Evolutionary conservation across 2,797 vertebrate species (phyloP).

Genomic region (Mormyrus proboscirostris): DNA sequence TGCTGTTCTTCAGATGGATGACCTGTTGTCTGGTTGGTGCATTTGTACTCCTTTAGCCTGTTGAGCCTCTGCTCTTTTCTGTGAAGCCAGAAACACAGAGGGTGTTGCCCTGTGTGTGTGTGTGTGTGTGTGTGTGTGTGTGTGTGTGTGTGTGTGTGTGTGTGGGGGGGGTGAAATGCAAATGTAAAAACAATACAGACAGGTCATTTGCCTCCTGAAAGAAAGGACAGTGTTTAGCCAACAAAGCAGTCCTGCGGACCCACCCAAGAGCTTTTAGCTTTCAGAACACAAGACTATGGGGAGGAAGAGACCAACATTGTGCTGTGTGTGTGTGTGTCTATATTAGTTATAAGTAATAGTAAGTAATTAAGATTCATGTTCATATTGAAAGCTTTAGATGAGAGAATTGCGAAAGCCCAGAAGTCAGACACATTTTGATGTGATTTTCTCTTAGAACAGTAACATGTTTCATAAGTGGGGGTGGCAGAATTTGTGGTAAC

Average conservation of each 20-base stretch:
- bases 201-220: slow-evolving; percentile 45
- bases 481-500: neutral
- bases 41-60: neutral
- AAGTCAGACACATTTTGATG: neutral
- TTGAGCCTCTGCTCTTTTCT: neutral
- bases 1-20: neutral
- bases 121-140: neutral
- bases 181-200: slow-evolving; percentile 63
- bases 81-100: slow-evolving; percentile 23
- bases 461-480: neutral
- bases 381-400: neutral
- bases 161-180: slow-evolving; percentile 64
- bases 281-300: neutral
- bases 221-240: slow-evolving; percentile 62
- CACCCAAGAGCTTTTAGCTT: slow-evolving; percentile 27
- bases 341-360: neutral
- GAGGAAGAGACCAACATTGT: neutral
- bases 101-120: slow-evolving; percentile 57
- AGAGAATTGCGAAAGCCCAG: neutral
- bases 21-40: neutral
- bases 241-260: slow-evolving; percentile 53
- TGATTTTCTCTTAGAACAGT: neutral
- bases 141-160: neutral
- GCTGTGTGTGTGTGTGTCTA: neutral
- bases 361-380: neutral